Percentiles rank a stretch among this genome's conserved stretches.
phyloP scores from a whole-genome alignment of 2,113 vertebrate genomes.

The Dromiciops gliroides region DNA sequence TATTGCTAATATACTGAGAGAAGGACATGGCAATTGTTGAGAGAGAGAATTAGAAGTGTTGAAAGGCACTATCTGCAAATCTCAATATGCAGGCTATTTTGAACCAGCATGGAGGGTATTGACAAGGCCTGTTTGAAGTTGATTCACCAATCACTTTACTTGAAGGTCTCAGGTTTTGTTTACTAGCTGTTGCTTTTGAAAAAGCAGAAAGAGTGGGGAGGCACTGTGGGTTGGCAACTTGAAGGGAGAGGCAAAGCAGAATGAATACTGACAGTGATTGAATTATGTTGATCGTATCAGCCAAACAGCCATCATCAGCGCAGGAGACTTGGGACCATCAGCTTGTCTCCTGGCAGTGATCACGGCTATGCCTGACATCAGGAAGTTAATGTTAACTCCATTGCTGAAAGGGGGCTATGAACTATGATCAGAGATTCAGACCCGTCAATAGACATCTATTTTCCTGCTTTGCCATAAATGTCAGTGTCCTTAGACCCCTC shows the following conservation, averaged over 20 bases:
- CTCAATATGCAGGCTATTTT: slow-evolving; percentile 2
- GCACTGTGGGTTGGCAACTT: slow-evolving; percentile 55
- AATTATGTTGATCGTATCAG: slow-evolving; percentile 88
- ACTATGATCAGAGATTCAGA: slow-evolving; percentile 88
- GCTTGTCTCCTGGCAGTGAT: slow-evolving; percentile 86
- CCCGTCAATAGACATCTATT: slow-evolving; percentile 90
- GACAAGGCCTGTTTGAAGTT: not conserved
- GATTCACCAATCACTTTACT: not conserved
- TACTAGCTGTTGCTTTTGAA: slow-evolving; percentile 7
- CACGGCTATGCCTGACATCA: slow-evolving; percentile 84
- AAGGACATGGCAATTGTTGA: not conserved
- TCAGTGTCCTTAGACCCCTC: slow-evolving; percentile 83
- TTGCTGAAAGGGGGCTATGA: slow-evolving; percentile 87
- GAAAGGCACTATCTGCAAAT: slow-evolving; percentile 11
- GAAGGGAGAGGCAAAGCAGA: slow-evolving; percentile 79
- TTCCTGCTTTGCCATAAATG: slow-evolving; percentile 85
- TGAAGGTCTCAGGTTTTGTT: not conserved
- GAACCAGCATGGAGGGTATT: slow-evolving; percentile 45
- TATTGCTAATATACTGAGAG: not conserved
- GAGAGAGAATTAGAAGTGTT: slow-evolving; percentile 36
- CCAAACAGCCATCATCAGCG: slow-evolving; percentile 84
- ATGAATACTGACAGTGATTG: slow-evolving; percentile 86
- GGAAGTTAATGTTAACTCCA: slow-evolving; percentile 86
- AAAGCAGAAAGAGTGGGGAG: slow-evolving; percentile 5
- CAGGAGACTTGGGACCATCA: slow-evolving; percentile 87